Evolutionary conservation across 2,113 vertebrate species (phyloP), one percentile per base, ranked within the genome.

Genomic region (Gobio gobio): DNA sequence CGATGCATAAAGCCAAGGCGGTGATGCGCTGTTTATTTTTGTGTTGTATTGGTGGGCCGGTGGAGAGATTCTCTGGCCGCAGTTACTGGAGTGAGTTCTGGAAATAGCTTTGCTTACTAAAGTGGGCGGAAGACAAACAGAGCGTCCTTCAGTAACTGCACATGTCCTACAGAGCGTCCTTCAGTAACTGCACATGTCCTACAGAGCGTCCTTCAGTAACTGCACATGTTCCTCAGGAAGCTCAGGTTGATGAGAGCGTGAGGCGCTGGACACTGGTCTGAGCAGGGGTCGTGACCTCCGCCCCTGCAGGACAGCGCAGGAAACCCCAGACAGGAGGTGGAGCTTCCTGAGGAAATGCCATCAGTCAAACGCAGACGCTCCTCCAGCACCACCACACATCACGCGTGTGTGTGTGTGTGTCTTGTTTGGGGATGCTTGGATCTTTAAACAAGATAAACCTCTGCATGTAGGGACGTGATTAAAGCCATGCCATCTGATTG

Each of bases 331-430:
- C 47, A 51, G 87, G 61, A 81, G 22, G 45, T 78, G 40, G 49
- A 75, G 49, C 61, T 61, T 85, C 80, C 76, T 85, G 40, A 85
- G 79, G 87, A 85, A 78, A 85, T 51, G 24, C 61, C 79, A 22
- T 22, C 61, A 24, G n/a, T 49, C 22, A 26, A 40, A 40, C 36
- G 0, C 40, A 40, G 40, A 40, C 40, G 29, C 18, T 1, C 26
- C 16, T 1, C 26, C 3, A 18, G 1, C 63, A 29, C 5, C 0
- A 5, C 5, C 61, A 29, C 61, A 26, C 13, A 63, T 14, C 59
- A 2, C 2, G 10, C 12, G 45, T 47, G 45, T 47, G 5, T 56
- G 54, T 18, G 2, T 29, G 29, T 29, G 29, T 29, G 29, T 29
- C 49, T 16, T 51, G 49, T 0, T 54, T 54, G 18, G 51, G 47